Percentiles rank a stretch among this genome's conserved stretches.
These are phyloP conservation scores for Cercocebus atys DNA, from an alignment of 2,113 vertebrate species.

Conservation along the genomic window DNA sequence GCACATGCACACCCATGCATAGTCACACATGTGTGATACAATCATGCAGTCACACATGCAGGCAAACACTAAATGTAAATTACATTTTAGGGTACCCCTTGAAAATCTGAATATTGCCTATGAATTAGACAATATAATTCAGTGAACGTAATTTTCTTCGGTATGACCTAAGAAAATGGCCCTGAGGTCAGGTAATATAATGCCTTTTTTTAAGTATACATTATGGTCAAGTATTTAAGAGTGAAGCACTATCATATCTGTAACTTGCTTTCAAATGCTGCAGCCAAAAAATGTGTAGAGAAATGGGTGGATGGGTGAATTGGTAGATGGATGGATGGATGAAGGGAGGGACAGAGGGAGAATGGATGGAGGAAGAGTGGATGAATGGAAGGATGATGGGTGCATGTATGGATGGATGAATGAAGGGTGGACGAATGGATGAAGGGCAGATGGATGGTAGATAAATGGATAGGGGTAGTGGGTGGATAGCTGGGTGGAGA, in stretches of 20 bases:
- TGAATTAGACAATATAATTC: not conserved
- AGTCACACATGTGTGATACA: not conserved
- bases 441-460: not conserved
- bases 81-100: not conserved
- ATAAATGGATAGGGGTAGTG: not conserved
- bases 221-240: not conserved
- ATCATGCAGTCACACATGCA: not conserved
- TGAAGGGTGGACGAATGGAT: not conserved
- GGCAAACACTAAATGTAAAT: not conserved
- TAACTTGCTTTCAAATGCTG: not conserved
- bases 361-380: rapidly evolving
- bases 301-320: not conserved
- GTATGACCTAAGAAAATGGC: not conserved
- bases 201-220: not conserved
- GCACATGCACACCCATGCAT: not conserved
- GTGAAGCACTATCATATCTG: not conserved
- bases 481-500: not conserved
- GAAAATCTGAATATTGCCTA: not conserved
- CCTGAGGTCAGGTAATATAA: not conserved
- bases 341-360: not conserved
- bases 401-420: not conserved
- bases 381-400: too few species aligned
- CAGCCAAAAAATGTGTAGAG: not conserved
- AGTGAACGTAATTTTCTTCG: not conserved
- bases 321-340: not conserved